Evolutionary conservation across 2,113 vertebrate genomes (phyloP).

Genomic region (Rhinoderma darwinii): DNA sequence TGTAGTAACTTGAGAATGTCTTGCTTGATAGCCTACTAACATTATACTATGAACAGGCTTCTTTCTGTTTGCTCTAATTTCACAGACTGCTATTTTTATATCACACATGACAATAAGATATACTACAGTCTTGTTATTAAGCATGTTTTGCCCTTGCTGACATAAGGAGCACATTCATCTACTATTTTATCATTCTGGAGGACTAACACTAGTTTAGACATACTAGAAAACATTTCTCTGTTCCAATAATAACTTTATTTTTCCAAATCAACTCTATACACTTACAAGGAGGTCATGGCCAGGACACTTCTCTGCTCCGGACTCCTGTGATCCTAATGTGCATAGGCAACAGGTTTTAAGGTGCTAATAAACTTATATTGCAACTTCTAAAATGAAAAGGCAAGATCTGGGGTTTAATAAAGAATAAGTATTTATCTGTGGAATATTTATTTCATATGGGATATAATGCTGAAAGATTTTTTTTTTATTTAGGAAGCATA

Average conservation of each 20-base stretch:
- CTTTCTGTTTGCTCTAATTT: conserved; percentile 11
- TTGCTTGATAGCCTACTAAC: not conserved
- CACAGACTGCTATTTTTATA: conserved; percentile 26
- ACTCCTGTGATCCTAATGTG: not conserved
- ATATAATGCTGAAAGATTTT: too few species aligned
- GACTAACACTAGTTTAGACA: not conserved
- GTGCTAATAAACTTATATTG: not conserved
- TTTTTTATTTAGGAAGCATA: too few species aligned
- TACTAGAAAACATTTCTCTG: not conserved
- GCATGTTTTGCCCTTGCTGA: not conserved
- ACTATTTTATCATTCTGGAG: not conserved
- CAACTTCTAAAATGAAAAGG: not conserved
- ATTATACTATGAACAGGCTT: not conserved
- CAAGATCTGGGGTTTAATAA: not conserved
- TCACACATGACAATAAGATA: conserved; percentile 20
- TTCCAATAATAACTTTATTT: too few species aligned
- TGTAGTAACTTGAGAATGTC: too few species aligned
- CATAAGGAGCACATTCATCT: conserved; percentile 8
- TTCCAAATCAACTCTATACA: too few species aligned
- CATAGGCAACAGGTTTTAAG: not conserved
- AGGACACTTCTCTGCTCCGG: too few species aligned
- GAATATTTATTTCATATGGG: too few species aligned
- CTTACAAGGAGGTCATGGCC: too few species aligned
- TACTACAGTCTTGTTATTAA: not conserved
- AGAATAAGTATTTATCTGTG: not conserved